A percentile compares a stretch with the other conserved stretches of the same genome.
Conservation (phyloP, 1,140 invertebrate genomes). For the Pollicipes pollicipes region DNA sequence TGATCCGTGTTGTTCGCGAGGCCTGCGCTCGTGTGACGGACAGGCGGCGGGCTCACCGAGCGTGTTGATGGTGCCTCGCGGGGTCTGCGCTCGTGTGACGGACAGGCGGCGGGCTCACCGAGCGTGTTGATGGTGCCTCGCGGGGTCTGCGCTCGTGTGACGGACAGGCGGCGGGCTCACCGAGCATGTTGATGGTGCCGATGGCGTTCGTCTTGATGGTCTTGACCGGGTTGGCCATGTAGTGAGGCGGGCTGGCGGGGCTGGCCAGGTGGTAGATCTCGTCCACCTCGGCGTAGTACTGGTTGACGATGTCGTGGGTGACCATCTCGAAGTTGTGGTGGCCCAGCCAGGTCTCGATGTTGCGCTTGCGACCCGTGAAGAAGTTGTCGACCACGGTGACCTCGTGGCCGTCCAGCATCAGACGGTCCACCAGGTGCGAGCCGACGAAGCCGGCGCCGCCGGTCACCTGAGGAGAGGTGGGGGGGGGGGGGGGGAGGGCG, state of each 20-base stretch:
- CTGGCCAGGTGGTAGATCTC: constrained; percentile 98
- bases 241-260: constrained; percentile 95
- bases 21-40: too few species aligned
- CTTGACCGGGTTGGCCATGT: constrained; percentile 99
- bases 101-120: too few species aligned
- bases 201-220: constrained; percentile 99
- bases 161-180: constrained; percentile 38
- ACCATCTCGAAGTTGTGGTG: constrained; percentile 98
- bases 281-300: constrained; percentile 93
- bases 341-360: constrained; percentile 97
- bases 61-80: too few species aligned
- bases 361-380: constrained; percentile 62
- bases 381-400: constrained; percentile 69
- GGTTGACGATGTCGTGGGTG: constrained; percentile 97
- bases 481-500: too few species aligned
- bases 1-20: too few species aligned
- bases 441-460: constrained; percentile 99
- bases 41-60: too few species aligned
- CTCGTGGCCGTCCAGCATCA: constrained; percentile 94
- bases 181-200: constrained; percentile 98
- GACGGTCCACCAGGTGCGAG: constrained; percentile 83
- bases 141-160: too few species aligned
- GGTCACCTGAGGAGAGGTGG: constrained; percentile 50
- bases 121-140: too few species aligned
- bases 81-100: too few species aligned